These are phyloP conservation scores for Phoxinus dragarum DNA, from an alignment of 2,797 vertebrate species.

Conservation along the genomic window DNA sequence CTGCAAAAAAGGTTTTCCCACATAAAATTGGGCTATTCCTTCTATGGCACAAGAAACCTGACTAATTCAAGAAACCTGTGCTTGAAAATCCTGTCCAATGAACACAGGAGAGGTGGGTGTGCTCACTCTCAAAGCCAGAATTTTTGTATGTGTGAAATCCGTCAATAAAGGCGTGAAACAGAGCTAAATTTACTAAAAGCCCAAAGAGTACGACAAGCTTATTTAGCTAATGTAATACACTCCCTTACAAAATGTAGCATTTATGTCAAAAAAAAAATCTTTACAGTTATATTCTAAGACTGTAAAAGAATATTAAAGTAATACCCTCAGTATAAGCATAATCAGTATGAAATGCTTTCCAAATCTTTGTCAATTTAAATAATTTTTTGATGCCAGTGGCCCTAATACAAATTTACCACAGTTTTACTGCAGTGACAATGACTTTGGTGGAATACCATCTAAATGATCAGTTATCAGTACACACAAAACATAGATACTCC, in stretches of 20 bases:
- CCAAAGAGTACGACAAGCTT: constrained; percentile 43
- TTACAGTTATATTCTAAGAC: background rate
- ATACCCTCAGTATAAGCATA: background rate
- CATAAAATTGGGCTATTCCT: constrained; percentile 62
- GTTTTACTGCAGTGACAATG: background rate
- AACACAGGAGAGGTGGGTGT: constrained; percentile 42
- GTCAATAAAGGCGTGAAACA: constrained; percentile 61
- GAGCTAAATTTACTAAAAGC: constrained; percentile 60
- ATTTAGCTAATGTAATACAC: constrained; percentile 27
- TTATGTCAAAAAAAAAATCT: background rate
- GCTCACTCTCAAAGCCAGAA: constrained; percentile 44
- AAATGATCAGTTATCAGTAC: background rate
- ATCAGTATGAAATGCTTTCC: background rate
- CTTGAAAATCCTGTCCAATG: constrained; percentile 16
- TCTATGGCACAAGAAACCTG: background rate
- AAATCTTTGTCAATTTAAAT: background rate
- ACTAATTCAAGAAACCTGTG: background rate
- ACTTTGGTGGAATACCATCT: background rate
- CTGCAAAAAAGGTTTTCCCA: constrained; percentile 55
- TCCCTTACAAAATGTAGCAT: background rate
- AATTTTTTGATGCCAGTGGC: background rate
- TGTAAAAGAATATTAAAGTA: background rate
- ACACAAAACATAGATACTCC: background rate
- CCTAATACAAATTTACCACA: background rate
- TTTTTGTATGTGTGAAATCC: constrained; percentile 49